Conservation (phyloP, 2,113 vertebrate genomes). For the Gopherus flavomarginatus region DNA sequence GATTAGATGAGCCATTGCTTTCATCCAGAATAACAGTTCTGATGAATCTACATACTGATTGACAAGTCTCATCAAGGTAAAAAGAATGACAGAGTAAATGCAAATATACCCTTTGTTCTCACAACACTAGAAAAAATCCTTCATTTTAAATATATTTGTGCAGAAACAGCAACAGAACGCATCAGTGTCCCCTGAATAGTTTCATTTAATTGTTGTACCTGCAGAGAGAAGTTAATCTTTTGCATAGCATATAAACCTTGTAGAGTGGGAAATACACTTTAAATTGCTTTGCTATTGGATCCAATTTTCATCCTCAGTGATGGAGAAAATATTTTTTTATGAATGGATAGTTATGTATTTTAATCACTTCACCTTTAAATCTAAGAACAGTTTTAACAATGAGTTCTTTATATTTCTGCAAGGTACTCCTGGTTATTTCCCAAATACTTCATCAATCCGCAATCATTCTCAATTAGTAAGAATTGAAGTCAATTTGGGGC, state of each 20-base stretch:
- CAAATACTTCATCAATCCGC: background rate
- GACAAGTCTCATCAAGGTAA: conserved; percentile 15
- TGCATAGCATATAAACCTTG: conserved; percentile 23
- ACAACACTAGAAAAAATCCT: conserved; percentile 7
- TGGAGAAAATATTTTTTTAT: conserved; percentile 63
- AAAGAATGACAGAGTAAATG: conserved; percentile 19
- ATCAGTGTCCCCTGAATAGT: background rate
- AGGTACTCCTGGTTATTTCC: background rate
- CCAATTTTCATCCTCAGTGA: conserved; percentile 66
- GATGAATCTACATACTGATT: conserved; percentile 14
- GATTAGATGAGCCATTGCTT: conserved; percentile 12
- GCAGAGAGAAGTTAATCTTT: conserved; percentile 53
- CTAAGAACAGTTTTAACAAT: background rate
- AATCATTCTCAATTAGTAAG: background rate
- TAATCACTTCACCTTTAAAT: conserved; percentile 37
- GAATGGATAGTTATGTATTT: conserved; percentile 48
- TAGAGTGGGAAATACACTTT: conserved; percentile 33
- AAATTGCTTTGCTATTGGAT: conserved; percentile 64
- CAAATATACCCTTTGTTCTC: conserved; percentile 34
- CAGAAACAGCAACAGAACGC: conserved; percentile 3
- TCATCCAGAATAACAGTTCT: conserved; percentile 30
- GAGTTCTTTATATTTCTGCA: background rate
- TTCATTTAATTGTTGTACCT: conserved; percentile 64
- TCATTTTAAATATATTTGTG: conserved; percentile 18
- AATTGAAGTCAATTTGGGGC: background rate